Base-by-base conservation (phyloP, 2,797 vertebrate species). In the Craterocephalus amniculus region DNA sequence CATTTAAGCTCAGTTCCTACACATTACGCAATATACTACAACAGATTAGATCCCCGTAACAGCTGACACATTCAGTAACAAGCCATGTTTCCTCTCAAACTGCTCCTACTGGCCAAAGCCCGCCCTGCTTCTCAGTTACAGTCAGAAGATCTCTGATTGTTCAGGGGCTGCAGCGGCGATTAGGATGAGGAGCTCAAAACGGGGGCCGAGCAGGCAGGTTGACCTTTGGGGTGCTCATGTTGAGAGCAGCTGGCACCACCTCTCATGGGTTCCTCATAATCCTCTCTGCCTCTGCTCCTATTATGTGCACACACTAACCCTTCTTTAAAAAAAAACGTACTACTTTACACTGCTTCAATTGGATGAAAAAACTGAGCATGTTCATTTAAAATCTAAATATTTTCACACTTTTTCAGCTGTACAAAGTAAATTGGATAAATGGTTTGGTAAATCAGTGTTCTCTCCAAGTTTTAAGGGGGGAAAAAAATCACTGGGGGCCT, bases 211-310 rank as follows among this genome's bases (percentile, higher is more conserved):
- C 68, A 34, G 56, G 56, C 72, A 43, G 69, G 67, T 20, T 75
- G 84, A 88, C 84, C 83, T 80, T 72, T 63, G 61, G 61, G 49
- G 67, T 0, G 56, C 62, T 76, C 60, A 4, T 77, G 84, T 78
- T 76, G 61, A 67, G 81, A 88, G 82, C 89, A 91, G 89, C 88
- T 92, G 89, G 81, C 80, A 58, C 36, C 9, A 11, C 73, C 71
- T 81, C 68, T 70, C 63, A 29, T 72, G 74, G 80, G 82, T 87
- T 76, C 74, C 81, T 76, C 73, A 74, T 89, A 89, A 90, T 89
- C 89, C 84, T 75, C 67, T 83, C 67, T 59, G 72, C 76, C 68
- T 76, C 67, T 61, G 67, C 62, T 72, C 48, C n/a, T 79, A 76
- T 89, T 88, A 84, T 85, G 63, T 34, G n/a, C 20, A 51, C 64